These are phyloP conservation scores for Takifugu ocellatus DNA, from an alignment of 2,797 vertebrate genomes.

Conservation along the genomic window DNA sequence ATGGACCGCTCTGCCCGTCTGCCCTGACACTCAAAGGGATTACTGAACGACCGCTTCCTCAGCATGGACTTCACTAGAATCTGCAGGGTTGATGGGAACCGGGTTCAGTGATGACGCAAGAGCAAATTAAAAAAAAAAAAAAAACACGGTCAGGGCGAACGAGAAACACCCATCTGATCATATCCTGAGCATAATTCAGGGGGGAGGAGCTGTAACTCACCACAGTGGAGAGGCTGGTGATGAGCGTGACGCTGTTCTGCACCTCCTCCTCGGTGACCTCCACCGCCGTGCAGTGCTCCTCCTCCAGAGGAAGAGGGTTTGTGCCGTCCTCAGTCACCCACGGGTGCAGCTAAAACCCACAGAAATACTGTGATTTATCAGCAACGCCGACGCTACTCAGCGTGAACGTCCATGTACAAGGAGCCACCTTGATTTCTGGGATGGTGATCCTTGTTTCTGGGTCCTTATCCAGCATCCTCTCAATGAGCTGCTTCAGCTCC, in stretches of 20 bases:
- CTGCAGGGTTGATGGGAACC: slow-evolving; percentile 61
- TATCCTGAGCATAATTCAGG: not conserved
- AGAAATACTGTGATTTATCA: not conserved
- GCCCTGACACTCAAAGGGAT: slow-evolving; percentile 85
- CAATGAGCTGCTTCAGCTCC: slow-evolving; percentile 82
- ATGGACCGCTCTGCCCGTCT: slow-evolving; percentile 86
- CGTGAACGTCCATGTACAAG: not conserved
- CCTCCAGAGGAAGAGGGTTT: slow-evolving; percentile 86
- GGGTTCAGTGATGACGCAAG: not conserved
- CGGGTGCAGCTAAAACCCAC: slow-evolving; percentile 74
- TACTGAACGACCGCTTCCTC: slow-evolving; percentile 93
- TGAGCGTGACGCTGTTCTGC: slow-evolving; percentile 88
- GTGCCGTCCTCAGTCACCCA: slow-evolving; percentile 84
- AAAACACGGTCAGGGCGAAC: not conserved
- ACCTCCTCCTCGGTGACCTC: slow-evolving; percentile 96
- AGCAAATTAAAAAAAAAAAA: not conserved
- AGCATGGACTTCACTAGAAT: slow-evolving; percentile 97
- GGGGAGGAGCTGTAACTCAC: slow-evolving; percentile 63
- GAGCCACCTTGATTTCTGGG: slow-evolving; percentile 87
- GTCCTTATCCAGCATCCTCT: slow-evolving; percentile 89
- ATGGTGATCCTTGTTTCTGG: slow-evolving; percentile 87
- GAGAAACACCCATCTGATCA: too few species aligned
- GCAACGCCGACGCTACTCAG: not conserved
- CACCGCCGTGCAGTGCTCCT: slow-evolving; percentile 88
- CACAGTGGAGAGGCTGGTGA: slow-evolving; percentile 91